Evolutionary conservation across 2,797 vertebrate genomes (phyloP), one percentile per base, ranked within the genome.

Genomic region (Brachymystax lenok): DNA sequence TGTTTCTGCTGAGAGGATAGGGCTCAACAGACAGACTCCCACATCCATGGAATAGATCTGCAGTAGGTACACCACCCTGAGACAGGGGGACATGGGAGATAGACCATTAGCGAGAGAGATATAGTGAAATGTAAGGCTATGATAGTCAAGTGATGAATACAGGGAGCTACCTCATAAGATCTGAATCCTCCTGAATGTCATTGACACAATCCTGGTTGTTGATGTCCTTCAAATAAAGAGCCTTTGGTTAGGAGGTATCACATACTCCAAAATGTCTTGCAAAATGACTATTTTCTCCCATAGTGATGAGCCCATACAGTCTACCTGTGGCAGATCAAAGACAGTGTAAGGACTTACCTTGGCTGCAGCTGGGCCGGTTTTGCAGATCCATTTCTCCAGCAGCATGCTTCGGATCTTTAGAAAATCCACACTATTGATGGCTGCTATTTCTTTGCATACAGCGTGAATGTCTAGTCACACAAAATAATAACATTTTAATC

Each of bases 311-410:
- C 12, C 5, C 64, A 28, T 67, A 4, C 14, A 67, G 64, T 28
- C 64, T 16, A 67, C 13, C 6, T 66, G 10, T 28, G 21, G 63
- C 63, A 28, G 28, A 27, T 33, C 27, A 33, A 19, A 24, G 27
- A 77, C 8, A 35, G 56, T 54, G 21, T 27, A 61, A 10, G 40
- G 6, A 86, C 93, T 89, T 78, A 97, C 97, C 88, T 91, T 92
- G 8, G 91, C 85, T 46, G 90, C 87, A 4, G 93, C 91, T 0
- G 86, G 83, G 1, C 86, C 79, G 0, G 90, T 93, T 56, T 95
- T 96, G 77, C 96, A 98, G 68, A 99, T 93, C 97, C 97, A 99
- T 73, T 97, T 97, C 78, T 98, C 96, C 86, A 99, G 84, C 77
- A 99, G 87, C 76, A 95, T 93, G 80, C 95, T 95, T 73, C 95